Percentiles rank a stretch among this genome's conserved stretches.
Evolutionary conservation across 2,888 invertebrate genomes (phyloP).

Genomic region (Brachylomia viminalis): DNA sequence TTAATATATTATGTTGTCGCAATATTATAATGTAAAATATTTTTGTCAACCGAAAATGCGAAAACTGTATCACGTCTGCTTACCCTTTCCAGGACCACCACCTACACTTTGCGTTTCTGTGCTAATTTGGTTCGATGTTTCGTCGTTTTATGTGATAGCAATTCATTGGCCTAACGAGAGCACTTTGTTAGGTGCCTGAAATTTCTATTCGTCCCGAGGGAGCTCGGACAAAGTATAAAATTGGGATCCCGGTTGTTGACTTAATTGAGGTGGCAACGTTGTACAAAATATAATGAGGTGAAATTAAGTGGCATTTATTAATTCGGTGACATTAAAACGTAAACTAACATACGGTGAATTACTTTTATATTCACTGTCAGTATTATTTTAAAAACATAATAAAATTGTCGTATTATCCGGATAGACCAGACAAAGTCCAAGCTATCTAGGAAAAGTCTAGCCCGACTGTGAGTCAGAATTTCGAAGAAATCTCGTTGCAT

Average conservation of each 20-base stretch:
- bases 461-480: too few species aligned
- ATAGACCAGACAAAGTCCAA: background rate
- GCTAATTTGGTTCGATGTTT: conserved; percentile 28
- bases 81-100: background rate
- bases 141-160: conserved; percentile 37
- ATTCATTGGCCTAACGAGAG: conserved; percentile 52
- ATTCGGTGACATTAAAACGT: background rate
- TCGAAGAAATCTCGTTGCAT: background rate
- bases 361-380: background rate
- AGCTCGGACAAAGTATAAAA: conserved; percentile 27
- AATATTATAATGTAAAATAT: background rate
- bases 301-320: background rate
- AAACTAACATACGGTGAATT: background rate
- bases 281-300: background rate
- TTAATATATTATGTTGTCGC: background rate
- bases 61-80: background rate
- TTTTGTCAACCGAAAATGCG: background rate
- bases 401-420: background rate
- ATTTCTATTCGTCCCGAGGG: conserved; percentile 49
- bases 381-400: background rate
- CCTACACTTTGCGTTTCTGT: background rate
- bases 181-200: conserved; percentile 49
- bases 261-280: conserved; percentile 44
- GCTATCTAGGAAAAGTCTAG: background rate
- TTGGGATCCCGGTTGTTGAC: conserved; percentile 29